Conservation (phyloP, 2,797 vertebrate species). For the Bufotes viridis region DNA sequence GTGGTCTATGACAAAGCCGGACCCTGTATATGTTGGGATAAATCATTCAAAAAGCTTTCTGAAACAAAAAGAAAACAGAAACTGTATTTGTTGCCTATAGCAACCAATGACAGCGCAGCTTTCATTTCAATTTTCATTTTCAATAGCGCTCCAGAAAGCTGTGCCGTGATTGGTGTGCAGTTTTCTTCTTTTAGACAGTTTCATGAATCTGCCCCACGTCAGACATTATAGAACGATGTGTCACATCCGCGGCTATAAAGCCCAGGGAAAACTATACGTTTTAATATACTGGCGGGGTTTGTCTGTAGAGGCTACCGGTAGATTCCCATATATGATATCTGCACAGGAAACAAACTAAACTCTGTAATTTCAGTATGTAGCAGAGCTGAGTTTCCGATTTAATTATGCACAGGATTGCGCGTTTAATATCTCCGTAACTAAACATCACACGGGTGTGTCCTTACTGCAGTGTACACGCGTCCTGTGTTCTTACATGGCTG, state of each 20-base stretch:
- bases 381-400: too few relatives aligned
- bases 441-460: not conserved
- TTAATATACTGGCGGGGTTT: not conserved
- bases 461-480: not conserved
- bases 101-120: too few relatives aligned
- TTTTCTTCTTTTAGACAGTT: too few relatives aligned
- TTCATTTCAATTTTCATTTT: too few relatives aligned
- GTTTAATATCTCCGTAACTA: too few relatives aligned
- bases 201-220: too few relatives aligned
- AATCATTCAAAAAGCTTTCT: not conserved
- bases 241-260: not conserved
- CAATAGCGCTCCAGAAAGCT: too few relatives aligned
- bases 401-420: too few relatives aligned
- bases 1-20: not conserved
- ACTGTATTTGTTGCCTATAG: too few relatives aligned
- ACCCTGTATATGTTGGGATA: not conserved
- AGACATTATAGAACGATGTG: not conserved
- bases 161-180: too few relatives aligned
- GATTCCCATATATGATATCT: not conserved
- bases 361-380: too few relatives aligned
- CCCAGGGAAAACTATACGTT: not conserved
- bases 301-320: not conserved
- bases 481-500: not conserved
- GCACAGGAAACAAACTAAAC: not conserved
- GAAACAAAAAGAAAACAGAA: too few relatives aligned